phyloP scores from a whole-genome alignment of 30 jellyfish, hydroid and myxozoan species.

The Aurelia coerulea region DNA sequence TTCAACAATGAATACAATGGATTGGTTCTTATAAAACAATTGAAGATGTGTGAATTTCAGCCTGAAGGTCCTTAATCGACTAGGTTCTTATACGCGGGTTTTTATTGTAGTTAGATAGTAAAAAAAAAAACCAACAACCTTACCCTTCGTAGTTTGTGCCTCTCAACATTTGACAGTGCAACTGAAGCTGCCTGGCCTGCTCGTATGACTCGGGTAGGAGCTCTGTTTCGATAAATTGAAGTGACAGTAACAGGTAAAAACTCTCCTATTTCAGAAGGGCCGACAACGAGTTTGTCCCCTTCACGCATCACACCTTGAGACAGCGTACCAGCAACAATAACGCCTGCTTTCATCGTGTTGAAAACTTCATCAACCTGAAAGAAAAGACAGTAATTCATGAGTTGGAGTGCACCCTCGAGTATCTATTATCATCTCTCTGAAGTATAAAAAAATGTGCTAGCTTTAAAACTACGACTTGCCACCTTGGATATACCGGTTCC shows the following conservation, averaged over 20 bases:
- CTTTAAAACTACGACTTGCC: too few species aligned
- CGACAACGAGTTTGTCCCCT: constrained; percentile 85
- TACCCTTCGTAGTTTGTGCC: constrained; percentile 71
- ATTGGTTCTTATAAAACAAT: too few species aligned
- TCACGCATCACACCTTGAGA: constrained; percentile 86
- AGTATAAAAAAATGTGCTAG: too few species aligned
- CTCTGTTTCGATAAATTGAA: constrained; percentile 93
- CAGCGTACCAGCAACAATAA: constrained; percentile 95
- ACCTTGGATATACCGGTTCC: too few species aligned
- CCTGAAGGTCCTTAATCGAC: too few species aligned
- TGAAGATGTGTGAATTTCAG: too few species aligned
- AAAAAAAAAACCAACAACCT: neutral
- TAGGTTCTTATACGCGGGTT: too few species aligned
- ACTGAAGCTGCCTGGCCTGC: constrained; percentile 99
- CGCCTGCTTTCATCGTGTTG: constrained; percentile 85
- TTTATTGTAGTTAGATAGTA: too few species aligned
- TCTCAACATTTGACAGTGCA: constrained; percentile 78
- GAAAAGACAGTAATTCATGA: neutral
- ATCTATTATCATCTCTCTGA: neutral
- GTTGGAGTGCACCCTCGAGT: neutral
- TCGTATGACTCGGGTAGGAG: constrained; percentile 93
- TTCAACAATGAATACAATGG: too few species aligned
- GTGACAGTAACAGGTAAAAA: constrained; percentile 75
- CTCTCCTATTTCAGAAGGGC: constrained; percentile 91
- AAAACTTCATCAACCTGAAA: constrained; percentile 91